Evolutionary conservation across 2,888 invertebrate species (phyloP).

Genomic region (Lithophane leautieri): DNA sequence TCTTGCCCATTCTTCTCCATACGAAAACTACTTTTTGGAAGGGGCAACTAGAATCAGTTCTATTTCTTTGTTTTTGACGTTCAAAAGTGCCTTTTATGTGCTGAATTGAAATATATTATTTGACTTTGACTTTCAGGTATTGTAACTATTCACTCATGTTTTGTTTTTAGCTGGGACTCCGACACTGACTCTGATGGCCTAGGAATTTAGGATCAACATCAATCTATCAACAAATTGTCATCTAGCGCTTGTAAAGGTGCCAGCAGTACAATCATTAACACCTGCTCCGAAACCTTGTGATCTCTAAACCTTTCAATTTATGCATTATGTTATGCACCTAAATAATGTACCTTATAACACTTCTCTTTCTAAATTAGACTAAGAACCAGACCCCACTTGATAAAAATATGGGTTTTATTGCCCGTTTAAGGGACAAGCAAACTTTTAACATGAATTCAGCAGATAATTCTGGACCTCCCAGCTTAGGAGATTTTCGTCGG

Average conservation of each 20-base stretch:
- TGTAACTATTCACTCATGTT: conserved; percentile 16
- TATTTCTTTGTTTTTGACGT: no score
- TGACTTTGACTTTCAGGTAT: no score
- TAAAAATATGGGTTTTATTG: neutral
- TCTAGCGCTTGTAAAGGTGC: conserved; percentile 52
- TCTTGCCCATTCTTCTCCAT: no score
- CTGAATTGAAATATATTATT: no score
- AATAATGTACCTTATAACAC: conserved; percentile 7
- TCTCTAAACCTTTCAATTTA: conserved; percentile 15
- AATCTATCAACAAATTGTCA: conserved; percentile 54
- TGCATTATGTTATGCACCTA: conserved; percentile 1
- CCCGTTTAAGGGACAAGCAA: neutral
- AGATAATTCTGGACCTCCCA: neutral
- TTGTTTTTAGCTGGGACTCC: conserved; percentile 60
- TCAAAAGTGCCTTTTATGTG: no score
- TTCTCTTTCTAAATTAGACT: conserved; percentile 11
- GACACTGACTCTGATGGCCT: conserved; percentile 54
- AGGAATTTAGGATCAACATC: conserved; percentile 47
- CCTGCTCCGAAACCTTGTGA: conserved; percentile 34
- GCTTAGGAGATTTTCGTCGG: neutral
- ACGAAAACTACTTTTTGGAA: no score
- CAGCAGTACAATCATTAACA: conserved; percentile 31
- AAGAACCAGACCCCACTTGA: neutral
- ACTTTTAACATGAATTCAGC: neutral
- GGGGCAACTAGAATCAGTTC: no score